These are phyloP conservation scores for Lamproptera curius DNA, from an alignment of 2,888 invertebrate species.

Conservation along the genomic window DNA sequence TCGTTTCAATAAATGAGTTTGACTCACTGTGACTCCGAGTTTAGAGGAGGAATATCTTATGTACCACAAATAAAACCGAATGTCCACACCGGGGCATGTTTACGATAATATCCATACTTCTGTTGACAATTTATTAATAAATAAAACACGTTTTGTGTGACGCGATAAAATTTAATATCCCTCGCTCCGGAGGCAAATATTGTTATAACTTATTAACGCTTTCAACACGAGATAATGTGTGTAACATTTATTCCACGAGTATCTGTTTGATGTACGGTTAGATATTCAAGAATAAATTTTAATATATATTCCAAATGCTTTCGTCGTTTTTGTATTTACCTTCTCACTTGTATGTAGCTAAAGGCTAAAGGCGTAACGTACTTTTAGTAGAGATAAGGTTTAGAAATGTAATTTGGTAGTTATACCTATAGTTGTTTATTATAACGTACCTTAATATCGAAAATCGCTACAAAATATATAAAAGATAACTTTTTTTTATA, in stretches of 20 bases:
- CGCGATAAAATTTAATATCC: conserved; percentile 18
- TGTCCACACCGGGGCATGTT: conserved; percentile 8
- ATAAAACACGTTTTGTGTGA: conserved; percentile 12
- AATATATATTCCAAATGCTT: too few species aligned
- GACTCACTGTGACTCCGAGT: not conserved
- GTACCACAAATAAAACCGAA: conserved; percentile 7
- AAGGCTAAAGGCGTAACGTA: too few species aligned
- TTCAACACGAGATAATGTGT: conserved; percentile 13
- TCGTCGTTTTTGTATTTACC: too few species aligned
- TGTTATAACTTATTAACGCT: conserved; percentile 5
- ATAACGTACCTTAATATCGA: too few species aligned
- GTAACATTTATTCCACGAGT: conserved; percentile 7
- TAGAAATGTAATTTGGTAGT: too few species aligned
- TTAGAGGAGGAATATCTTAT: not conserved
- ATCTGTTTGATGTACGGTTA: too few species aligned
- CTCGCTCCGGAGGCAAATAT: conserved; percentile 6
- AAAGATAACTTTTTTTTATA: too few species aligned
- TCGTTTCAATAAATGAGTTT: not conserved
- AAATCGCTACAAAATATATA: too few species aligned
- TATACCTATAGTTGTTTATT: too few species aligned
- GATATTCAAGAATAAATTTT: too few species aligned
- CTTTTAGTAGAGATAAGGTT: too few species aligned
- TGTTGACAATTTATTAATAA: conserved; percentile 12
- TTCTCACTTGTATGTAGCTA: too few species aligned
- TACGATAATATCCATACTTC: conserved; percentile 12